Conservation (phyloP, 1,140 invertebrate species). For the Sarcophaga peregrina region DNA sequence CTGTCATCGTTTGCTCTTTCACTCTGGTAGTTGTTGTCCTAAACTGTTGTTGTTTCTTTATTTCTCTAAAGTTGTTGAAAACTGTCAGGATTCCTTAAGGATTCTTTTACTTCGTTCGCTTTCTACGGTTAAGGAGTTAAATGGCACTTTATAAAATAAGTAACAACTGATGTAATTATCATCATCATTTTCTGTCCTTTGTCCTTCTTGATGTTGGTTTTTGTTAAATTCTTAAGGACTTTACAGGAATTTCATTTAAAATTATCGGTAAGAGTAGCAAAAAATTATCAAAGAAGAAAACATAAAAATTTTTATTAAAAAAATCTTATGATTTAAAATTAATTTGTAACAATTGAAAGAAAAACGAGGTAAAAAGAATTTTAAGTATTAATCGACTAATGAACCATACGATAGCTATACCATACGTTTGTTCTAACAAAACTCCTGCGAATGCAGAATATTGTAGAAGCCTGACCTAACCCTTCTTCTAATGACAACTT, state of each 20-base stretch:
- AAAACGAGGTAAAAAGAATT: too few relatives aligned
- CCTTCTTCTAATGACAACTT: too few relatives aligned
- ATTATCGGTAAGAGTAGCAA: too few relatives aligned
- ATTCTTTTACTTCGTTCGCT: not conserved
- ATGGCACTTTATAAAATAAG: constrained; percentile 15
- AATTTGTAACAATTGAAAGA: too few relatives aligned
- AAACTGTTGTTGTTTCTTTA: not conserved
- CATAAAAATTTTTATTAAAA: too few relatives aligned
- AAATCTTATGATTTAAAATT: too few relatives aligned
- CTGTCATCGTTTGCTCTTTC: not conserved
- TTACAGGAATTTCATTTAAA: not conserved
- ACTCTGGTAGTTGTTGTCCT: not conserved
- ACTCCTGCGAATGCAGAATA: too few relatives aligned
- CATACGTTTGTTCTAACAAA: too few relatives aligned
- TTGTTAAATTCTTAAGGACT: not conserved
- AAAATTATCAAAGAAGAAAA: too few relatives aligned
- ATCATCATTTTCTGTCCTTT: not conserved
- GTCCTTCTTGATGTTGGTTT: not conserved
- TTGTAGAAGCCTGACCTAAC: too few relatives aligned
- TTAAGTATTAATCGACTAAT: too few relatives aligned
- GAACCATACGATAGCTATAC: too few relatives aligned
- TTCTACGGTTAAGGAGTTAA: not conserved
- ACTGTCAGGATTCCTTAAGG: constrained; percentile 4
- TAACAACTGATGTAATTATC: constrained; percentile 21
- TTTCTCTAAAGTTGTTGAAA: not conserved